Percentiles rank a stretch among this genome's conserved stretches.
Conservation (phyloP, 2,888 invertebrate genomes). For the Pristionchus japonicus region DNA sequence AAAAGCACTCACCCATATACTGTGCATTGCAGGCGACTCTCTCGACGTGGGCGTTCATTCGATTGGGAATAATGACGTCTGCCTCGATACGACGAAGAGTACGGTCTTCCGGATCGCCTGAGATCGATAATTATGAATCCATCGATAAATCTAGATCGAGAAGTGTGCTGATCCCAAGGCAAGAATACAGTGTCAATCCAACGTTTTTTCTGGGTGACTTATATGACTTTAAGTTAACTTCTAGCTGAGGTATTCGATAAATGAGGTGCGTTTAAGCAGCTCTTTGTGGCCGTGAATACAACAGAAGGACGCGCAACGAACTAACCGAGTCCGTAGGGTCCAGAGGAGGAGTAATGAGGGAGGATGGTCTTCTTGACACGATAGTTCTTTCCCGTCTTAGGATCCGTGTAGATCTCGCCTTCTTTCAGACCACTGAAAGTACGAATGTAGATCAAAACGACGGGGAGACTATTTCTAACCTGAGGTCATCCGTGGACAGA, state of each 20-base stretch:
- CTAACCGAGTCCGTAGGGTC: constrained; percentile 69
- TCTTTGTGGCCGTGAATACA: too few species aligned
- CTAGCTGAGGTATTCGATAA: too few species aligned
- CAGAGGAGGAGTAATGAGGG: constrained; percentile 64
- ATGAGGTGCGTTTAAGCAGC: too few species aligned
- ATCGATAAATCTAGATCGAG: too few species aligned
- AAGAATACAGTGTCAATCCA: too few species aligned
- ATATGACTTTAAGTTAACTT: too few species aligned
- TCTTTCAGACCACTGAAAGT: constrained; percentile 55
- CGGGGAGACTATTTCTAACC: neutral
- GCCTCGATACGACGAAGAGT: constrained; percentile 88
- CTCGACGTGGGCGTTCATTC: constrained; percentile 88
- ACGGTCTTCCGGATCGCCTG: constrained; percentile 85
- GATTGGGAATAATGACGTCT: constrained; percentile 90
- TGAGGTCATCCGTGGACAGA: constrained; percentile 35
- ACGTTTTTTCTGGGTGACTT: too few species aligned
- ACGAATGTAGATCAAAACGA: neutral
- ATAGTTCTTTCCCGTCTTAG: constrained; percentile 70
- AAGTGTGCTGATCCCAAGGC: too few species aligned
- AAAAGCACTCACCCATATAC: constrained; percentile 60
- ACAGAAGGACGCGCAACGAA: too few species aligned
- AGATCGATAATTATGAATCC: constrained; percentile 27
- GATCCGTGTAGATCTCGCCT: constrained; percentile 70
- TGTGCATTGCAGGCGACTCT: constrained; percentile 82
- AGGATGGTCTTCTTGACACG: constrained; percentile 70